Base-by-base conservation (phyloP, 2,113 vertebrate species). In the Apodemus sylvaticus region DNA sequence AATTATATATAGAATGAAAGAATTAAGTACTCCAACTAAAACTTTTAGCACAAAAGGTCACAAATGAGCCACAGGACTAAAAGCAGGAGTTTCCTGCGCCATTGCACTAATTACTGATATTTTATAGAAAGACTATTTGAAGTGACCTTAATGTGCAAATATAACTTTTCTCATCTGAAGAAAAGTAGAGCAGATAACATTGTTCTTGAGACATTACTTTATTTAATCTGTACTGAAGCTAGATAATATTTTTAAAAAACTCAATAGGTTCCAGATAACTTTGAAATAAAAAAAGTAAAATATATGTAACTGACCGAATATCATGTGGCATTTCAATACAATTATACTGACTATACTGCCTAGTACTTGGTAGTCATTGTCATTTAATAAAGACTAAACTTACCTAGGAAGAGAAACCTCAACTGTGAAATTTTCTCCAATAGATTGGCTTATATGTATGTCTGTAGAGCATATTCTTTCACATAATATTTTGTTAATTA, bases 11-110 rank as follows among this genome's bases (percentile, higher is more conserved):
- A 53, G 29, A 94, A 48, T 95, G 7, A 89, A 78, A 87, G 60
- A 95, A 90, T 93, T 94, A 94, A 95, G 26, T 94, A 70, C 6
- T 73, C 86, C 12, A 81, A 85, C 31, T 96, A 94, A 96, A 92
- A 5, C 29, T 95, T 77, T 97, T 66, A 91, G 36, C 48, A 92
- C 64, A 66, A 95, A 89, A 94, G 19, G 29, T 91, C 51, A 90
- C 86, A 95, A 95, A 94, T 85, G 68, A 96, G 3, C 16, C 7
- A 95, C 81, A 97, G 78, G 60, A 0, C 2, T 86, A 17, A 94
- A 92, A 94, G 7, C 53, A 82, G 83, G 4, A 29, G 0, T 31
- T 85, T 97, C 16, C 1, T 92, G 62, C 42, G 95, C 94, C 45
- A 53, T 24, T 66, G 29, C 11, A 95, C 16, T 94, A 94, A 95